Conservation (phyloP, 2,113 vertebrate species). For the Coracopsis vasa region DNA sequence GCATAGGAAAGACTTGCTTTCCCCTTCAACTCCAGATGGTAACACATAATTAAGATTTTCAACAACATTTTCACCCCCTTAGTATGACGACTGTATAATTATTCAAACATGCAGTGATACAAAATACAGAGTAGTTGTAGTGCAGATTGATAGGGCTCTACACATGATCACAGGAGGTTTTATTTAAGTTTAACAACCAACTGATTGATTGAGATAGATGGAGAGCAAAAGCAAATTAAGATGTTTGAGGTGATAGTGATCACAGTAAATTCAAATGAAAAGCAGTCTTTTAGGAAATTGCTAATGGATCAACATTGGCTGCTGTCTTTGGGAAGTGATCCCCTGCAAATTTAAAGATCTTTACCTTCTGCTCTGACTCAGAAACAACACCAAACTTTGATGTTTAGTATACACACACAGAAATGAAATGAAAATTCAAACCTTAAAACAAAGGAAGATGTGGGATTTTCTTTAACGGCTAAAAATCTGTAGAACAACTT, state of each 20-base stretch:
- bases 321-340: background rate
- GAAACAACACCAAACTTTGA: background rate
- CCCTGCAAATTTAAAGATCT: background rate
- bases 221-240: background rate
- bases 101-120: background rate
- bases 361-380: background rate
- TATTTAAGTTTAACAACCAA: background rate
- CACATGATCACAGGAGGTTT: background rate
- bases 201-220: background rate
- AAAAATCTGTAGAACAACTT: background rate
- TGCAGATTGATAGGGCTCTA: background rate
- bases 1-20: background rate
- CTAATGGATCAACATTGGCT: background rate
- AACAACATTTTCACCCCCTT: background rate
- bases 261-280: background rate
- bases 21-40: background rate
- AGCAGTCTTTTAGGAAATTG: background rate
- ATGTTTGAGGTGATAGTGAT: background rate
- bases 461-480: background rate
- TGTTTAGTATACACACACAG: background rate
- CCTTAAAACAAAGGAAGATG: background rate
- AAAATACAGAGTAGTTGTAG: background rate
- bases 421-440: background rate
- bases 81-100: background rate
- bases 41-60: background rate